A percentile compares a stretch with the other conserved stretches of the same genome.
Conservation (phyloP, 2,888 invertebrate genomes). For the Nomada fucata region DNA sequence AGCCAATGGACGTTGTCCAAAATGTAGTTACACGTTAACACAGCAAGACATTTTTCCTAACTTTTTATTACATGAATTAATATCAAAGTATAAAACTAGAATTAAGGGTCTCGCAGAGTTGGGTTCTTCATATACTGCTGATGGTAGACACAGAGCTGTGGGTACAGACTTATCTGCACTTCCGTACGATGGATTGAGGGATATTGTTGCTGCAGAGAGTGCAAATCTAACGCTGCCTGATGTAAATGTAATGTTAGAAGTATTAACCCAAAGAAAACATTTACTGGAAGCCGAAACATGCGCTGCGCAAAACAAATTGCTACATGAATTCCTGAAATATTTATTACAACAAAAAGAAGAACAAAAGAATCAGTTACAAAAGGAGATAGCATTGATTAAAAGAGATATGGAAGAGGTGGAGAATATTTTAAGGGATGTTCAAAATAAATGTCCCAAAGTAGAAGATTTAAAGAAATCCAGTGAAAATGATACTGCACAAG, state of each 20-base stretch:
- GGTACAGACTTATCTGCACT: slow-evolving; percentile 79
- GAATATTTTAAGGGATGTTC: slow-evolving; percentile 86
- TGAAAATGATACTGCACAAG: slow-evolving; percentile 85
- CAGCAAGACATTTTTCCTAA: slow-evolving; percentile 93
- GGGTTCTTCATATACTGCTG: slow-evolving; percentile 73
- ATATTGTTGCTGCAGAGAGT: slow-evolving; percentile 89
- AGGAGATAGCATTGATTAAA: slow-evolving; percentile 91
- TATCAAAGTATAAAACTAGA: slow-evolving; percentile 89
- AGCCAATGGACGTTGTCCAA: slow-evolving; percentile 90
- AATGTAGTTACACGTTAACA: slow-evolving; percentile 90
- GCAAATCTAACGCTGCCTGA: slow-evolving; percentile 91
- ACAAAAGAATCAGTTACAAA: slow-evolving; percentile 87
- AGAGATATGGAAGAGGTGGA: slow-evolving; percentile 90
- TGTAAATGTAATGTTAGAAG: slow-evolving; percentile 92
- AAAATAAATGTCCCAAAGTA: slow-evolving; percentile 86
- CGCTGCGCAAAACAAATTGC: slow-evolving; percentile 91
- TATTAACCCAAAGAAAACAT: slow-evolving; percentile 91
- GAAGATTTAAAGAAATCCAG: slow-evolving; percentile 86
- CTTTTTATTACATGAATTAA: slow-evolving; percentile 92
- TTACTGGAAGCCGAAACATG: slow-evolving; percentile 92
- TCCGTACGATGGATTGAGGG: slow-evolving; percentile 84
- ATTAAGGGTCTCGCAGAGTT: slow-evolving; percentile 84
- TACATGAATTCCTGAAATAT: slow-evolving; percentile 93
- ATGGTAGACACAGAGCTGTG: slow-evolving; percentile 68
- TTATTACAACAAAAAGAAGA: slow-evolving; percentile 90